These are phyloP conservation scores for Bunonema sp. DNA, from an alignment of 2,888 invertebrate genomes.

Conservation along the genomic window DNA sequence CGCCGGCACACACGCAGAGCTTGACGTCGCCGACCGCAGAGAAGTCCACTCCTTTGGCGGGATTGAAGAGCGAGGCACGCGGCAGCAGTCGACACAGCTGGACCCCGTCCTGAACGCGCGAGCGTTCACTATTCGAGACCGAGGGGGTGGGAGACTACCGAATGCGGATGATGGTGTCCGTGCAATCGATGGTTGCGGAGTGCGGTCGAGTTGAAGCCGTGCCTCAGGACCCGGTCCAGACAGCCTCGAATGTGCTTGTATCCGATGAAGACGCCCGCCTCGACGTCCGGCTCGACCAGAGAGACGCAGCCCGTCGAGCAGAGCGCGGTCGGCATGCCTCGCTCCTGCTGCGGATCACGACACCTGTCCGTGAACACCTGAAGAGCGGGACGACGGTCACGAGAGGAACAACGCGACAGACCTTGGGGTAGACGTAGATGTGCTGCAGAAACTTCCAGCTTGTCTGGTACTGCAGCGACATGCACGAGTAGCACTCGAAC, in stretches of 20 bases:
- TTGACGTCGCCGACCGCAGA: slow-evolving; percentile 31
- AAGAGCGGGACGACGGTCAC: not conserved
- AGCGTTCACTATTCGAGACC: not conserved
- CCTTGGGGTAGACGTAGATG: slow-evolving; percentile 32
- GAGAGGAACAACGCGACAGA: slow-evolving; percentile 5
- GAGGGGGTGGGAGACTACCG: slow-evolving; percentile 1
- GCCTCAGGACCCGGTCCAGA: slow-evolving; percentile 30
- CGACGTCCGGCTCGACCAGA: slow-evolving; percentile 35
- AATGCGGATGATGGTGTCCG: too few relatives aligned
- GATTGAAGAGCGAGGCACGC: slow-evolving; percentile 32
- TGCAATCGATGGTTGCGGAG: slow-evolving; percentile 37
- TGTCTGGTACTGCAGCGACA: slow-evolving; percentile 35
- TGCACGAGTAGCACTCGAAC: slow-evolving; percentile 38
- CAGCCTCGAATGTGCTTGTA: slow-evolving; percentile 43
- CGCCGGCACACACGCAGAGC: slow-evolving; percentile 31
- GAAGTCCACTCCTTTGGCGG: slow-evolving; percentile 14
- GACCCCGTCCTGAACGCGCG: too few relatives aligned
- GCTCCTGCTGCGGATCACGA: slow-evolving; percentile 23
- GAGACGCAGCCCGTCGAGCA: slow-evolving; percentile 28
- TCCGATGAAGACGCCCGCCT: slow-evolving; percentile 42
- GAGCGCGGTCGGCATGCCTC: slow-evolving; percentile 30
- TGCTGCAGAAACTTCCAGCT: slow-evolving; percentile 31
- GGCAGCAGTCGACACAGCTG: slow-evolving; percentile 22
- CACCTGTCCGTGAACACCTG: slow-evolving; percentile 39
- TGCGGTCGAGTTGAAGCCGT: slow-evolving; percentile 40